Conservation (phyloP, 1,140 invertebrate genomes). For the Neodiprion fabricii region DNA sequence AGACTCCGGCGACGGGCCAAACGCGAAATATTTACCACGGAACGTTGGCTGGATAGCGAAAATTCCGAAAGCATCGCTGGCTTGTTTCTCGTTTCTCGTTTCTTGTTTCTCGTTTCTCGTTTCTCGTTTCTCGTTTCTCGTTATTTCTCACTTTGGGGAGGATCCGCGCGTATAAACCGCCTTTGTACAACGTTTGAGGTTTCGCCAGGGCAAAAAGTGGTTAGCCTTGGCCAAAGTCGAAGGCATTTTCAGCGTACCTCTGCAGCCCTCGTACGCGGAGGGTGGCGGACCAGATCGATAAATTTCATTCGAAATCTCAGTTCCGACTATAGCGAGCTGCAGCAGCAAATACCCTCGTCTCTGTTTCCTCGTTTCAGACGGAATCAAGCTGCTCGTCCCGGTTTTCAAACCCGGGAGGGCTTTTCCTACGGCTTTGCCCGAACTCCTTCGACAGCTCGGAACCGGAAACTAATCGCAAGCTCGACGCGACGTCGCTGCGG, state of each 20-base stretch:
- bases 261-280: background rate
- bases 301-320: background rate
- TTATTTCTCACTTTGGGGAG: constrained; percentile 23
- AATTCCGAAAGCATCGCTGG: constrained; percentile 25
- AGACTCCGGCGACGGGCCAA: constrained; percentile 33
- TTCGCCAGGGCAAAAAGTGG: constrained; percentile 45
- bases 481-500: no score
- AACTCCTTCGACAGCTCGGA: no score
- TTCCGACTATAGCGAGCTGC: no score
- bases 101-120: no score
- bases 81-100: background rate
- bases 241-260: constrained; percentile 1
- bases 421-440: no score
- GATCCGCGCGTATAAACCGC: constrained; percentile 21
- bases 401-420: background rate
- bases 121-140: constrained; percentile 25
- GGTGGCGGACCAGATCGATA: background rate
- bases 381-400: background rate
- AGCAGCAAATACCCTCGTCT: background rate
- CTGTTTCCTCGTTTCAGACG: background rate
- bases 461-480: no score
- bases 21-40: constrained; percentile 31
- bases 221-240: background rate
- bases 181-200: constrained; percentile 48
- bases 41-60: constrained; percentile 37